Percentiles rank a stretch among this genome's conserved stretches.
Evolutionary conservation across 2,888 invertebrate genomes (phyloP).

Genomic region (Ectobius pallidus): DNA sequence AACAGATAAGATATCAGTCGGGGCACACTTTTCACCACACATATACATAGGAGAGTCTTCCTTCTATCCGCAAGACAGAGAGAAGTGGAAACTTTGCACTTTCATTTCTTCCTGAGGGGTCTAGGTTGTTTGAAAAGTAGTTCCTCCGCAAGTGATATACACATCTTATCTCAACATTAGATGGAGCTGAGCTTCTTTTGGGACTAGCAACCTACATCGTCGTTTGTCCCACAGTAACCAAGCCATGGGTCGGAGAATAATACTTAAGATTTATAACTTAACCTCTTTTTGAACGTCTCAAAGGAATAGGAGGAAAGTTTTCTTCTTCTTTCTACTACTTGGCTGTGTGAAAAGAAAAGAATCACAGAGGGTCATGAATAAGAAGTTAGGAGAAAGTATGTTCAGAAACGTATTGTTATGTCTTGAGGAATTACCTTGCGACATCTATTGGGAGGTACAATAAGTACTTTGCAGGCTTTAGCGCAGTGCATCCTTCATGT

Average conservation of each 20-base stretch:
- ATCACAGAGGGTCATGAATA: not conserved
- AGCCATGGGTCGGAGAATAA: not conserved
- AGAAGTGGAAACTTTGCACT: not conserved
- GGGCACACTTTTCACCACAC: too few species aligned
- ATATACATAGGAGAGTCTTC: too few species aligned
- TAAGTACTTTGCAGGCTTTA: not conserved
- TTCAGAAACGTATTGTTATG: not conserved
- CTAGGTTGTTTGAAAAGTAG: not conserved
- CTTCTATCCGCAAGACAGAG: too few species aligned
- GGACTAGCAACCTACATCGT: not conserved
- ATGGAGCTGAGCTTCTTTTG: not conserved
- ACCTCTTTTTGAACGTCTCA: slow-evolving; percentile 18
- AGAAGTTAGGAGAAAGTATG: not conserved
- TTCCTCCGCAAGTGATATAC: not conserved
- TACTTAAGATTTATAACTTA: slow-evolving; percentile 12
- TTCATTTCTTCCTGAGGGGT: not conserved
- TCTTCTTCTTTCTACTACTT: not conserved
- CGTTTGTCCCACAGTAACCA: not conserved
- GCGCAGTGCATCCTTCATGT: too few species aligned
- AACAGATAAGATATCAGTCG: too few species aligned
- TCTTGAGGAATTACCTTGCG: not conserved
- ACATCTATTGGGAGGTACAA: not conserved
- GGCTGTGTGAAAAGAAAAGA: not conserved
- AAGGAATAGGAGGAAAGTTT: not conserved
- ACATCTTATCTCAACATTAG: slow-evolving; percentile 10